Evolutionary conservation across 2,113 vertebrate genomes (phyloP), one percentile per base, ranked within the genome.

Genomic region (Hippocampus zosterae): DNA sequence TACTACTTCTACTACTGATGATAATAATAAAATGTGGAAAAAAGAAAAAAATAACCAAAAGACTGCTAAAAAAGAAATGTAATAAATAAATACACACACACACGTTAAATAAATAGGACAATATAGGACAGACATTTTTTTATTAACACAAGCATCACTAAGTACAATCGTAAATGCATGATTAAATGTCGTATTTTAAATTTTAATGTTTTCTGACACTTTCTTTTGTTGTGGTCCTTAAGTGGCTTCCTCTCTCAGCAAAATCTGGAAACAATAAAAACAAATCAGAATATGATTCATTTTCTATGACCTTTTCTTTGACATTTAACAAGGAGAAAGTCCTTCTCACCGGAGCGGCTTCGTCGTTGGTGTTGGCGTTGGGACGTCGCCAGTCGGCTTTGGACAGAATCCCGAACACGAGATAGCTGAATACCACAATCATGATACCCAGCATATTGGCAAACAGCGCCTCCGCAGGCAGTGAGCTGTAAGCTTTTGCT

Each of bases 381-480:
- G 57, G 57, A 9, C 57, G 57, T 16, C 29, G 27, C 57, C 57
- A 60, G 27, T 60, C 27, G 16, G 41, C 37, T 61, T 27, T 73
- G 13, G 50, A 68, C 40, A 77, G 69, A 61, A 81, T 77, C 65
- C 71, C 67, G 46, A 81, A 64, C 23, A 79, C 55, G 5, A 83
- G 23, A 50, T 75, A 13, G 7, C 72, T 72, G 59, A 78, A 79
- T 33, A 59, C 70, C 55, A 74, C 29, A 3, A 48, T 61, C 37
- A 78, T n/a, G 52, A 70, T 1, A 15, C 80, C 59, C 0, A 80
- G 67, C 46, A 27, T 69, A 44, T 83, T 77, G 12, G 50, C 68
- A 41, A 81, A 76, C 52, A 50, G 52, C 65, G 73, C 71, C 72
- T 85, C 73, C 3, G 1, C 16, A 65, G 62, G 62, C 46, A 76